Percentiles rank a stretch among this genome's conserved stretches.
Conservation (phyloP, 2,113 vertebrate species). For the Talpa occidentalis region DNA sequence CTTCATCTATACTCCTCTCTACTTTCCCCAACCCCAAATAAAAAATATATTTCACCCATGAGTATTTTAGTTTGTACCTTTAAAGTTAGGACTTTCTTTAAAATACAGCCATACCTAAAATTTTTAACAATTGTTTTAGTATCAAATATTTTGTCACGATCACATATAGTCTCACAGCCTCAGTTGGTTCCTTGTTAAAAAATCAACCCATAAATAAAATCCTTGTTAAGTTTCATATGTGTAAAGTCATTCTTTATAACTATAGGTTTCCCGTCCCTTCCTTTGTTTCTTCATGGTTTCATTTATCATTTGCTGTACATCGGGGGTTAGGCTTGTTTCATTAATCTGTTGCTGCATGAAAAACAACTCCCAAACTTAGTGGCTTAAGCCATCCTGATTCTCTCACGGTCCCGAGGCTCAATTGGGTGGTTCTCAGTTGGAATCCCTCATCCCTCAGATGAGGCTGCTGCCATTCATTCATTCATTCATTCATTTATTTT, state of each 20-base stretch:
- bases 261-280: not conserved
- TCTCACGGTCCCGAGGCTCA: not conserved
- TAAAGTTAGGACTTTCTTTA: constrained; percentile 12
- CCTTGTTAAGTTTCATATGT: not conserved
- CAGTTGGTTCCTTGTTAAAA: not conserved
- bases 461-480: too few relatives aligned
- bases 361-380: not conserved
- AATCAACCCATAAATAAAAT: not conserved
- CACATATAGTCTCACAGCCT: not conserved
- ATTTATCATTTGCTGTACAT: not conserved
- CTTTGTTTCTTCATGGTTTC: constrained; percentile 22
- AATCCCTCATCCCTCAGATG: not conserved
- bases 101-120: not conserved
- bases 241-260: not conserved
- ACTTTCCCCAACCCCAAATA: too few relatives aligned
- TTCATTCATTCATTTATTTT: too few relatives aligned
- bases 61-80: constrained; percentile 13
- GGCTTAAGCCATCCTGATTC: not conserved
- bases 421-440: not conserved
- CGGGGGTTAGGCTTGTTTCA: not conserved
- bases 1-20: not conserved
- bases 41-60: not conserved
- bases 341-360: not conserved
- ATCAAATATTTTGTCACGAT: not conserved
- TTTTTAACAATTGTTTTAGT: constrained; percentile 10